Evolutionary conservation across 2,888 invertebrate species (phyloP), one percentile per base, ranked within the genome.

Genomic region (Heliconius cydno): DNA sequence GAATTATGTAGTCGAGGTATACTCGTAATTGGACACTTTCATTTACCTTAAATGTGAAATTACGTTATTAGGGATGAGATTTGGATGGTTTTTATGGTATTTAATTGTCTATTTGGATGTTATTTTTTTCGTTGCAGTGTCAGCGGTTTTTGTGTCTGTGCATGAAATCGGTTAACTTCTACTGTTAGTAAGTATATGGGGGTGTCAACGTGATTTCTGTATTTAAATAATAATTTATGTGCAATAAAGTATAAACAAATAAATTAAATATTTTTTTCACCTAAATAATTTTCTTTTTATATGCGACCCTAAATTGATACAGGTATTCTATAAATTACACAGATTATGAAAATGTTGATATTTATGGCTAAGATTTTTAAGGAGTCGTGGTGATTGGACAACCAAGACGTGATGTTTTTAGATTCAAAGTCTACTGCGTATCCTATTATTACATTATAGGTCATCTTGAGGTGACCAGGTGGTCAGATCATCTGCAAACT

Each of bases 1-100:
- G 68, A 74, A 68, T 78, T 78, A 63, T 74, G 74, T 60, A 74
- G 78, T 78, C 74, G 67, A 15, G 60, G 19, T 74, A 65, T 66
- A 60, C n/a, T 60, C n/a, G n/a, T 60, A 75, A 75, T 75, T 75
- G 75, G 75, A 65, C 75, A 75, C 65, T 75, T 75, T 66, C 46
- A 66, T 75, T 66, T 65, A 68, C 66, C 28, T 78, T 74, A 60
- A 78, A 78, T 60, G 76, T 57, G 30, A 15, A 68, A 67, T 66
- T 67, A 75, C n/a, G 46, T 67, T 52, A 57, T 57, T 76, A 15
- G 57, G 57, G 12, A 75, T 75, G 65, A 66, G 75, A 75, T 66
- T 75, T 75, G 22, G 65, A 22, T 30, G 46, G 12, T 66, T 75
- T 60, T 52, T 65, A 3, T 7, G 34, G 34, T 34, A 30, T 34